Base-by-base conservation (phyloP, 1,140 invertebrate genomes). In the Lordiphosa collinella region DNA sequence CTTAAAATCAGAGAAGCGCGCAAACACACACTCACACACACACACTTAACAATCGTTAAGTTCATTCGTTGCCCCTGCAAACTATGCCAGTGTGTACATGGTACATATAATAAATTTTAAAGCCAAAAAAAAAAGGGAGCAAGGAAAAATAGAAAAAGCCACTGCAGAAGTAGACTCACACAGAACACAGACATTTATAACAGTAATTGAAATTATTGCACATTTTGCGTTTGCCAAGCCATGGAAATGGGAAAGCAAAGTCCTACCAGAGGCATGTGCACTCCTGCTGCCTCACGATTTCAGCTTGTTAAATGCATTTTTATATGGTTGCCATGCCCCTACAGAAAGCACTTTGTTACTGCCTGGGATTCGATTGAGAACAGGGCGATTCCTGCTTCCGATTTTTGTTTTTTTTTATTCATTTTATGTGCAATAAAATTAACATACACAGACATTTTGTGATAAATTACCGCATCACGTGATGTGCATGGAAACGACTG, bases 191-290 rank as follows among this genome's bases (percentile, higher is more conserved):
- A 85, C 79, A 87, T 87, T 87, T 87, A 87, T 87, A 80, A 87
- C 62, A 78, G 84, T 85, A 87, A 87, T 87, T 87, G 85, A 87
- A 87, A 87, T 87, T 87, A 87, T 85, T 80, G 79, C 79, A 87
- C 67, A 80, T 86, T 82, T 82, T 72, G 63, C 82, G 80, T 61
- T 75, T 76, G 73, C 69, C 78, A 79, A 66, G 68, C 48, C 61
- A 43, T 14, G 57, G 22, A 76, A 47, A 40, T 47, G n/a, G 29
- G 31, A 25, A 11, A 6, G 36, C 6, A 4, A 32, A 38, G 64
- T 57, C 36, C 22, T 22, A 51, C 51, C 18, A 51, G 38, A 14
- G 32, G 61, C 38, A 37, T 63, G 50, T 50, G 63, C 57, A 47
- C 49, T 40, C 55, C 38, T 46, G 12, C 54, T 53, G 47, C 65